Evolutionary conservation across 2,113 vertebrate genomes (phyloP), one percentile per base, ranked within the genome.

Genomic region (Neotoma lepida): DNA sequence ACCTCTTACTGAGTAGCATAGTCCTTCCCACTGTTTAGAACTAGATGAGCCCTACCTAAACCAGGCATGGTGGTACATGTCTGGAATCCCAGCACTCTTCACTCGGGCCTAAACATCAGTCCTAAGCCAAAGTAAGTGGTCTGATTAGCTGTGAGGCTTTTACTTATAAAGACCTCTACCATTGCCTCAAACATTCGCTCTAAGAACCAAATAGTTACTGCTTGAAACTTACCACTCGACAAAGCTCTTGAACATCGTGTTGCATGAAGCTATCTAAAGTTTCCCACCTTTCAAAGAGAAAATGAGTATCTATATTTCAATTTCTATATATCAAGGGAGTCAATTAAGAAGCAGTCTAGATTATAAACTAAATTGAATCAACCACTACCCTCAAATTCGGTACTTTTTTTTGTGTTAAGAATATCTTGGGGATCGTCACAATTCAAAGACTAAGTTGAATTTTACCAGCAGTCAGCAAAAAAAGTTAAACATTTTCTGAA

Each of bases 251-350:
- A 71, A 99, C 99, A 89, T 99, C 99, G 14, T 99, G 99, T 97
- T 99, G 99, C 99, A 99, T 99, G 99, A 99, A 99, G 98, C 99
- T 99, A 98, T 99, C 99, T 98, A 99, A 98, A 58, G 99, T 99
- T 98, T 99, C 99, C 99, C 99, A 99, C 97, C 99, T 99, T 98
- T 68, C 96, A 96, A 96, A 88, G 93, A 94, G 35, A 82, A 90
- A 85, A 97, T 58, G 20, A 92, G 92, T 39, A 94, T 49, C 58
- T 81, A 58, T 20, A 93, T 73, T 80, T 81, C 86, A 87, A 70
- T 22, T 22, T 71, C 84, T 15, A 63, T 4, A 22, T 64, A 84
- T 88, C 49, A 68, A 68, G 6, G 4, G 18, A 58, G 12, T 6
- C 51, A 54, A 56, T 44, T 41, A 90, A 85, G 44, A 85, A 76